A percentile compares a stretch with the other conserved stretches of the same genome.
Evolutionary conservation across 2,113 vertebrate species (phyloP).

Genomic region (Reinhardtius hippoglossoides): DNA sequence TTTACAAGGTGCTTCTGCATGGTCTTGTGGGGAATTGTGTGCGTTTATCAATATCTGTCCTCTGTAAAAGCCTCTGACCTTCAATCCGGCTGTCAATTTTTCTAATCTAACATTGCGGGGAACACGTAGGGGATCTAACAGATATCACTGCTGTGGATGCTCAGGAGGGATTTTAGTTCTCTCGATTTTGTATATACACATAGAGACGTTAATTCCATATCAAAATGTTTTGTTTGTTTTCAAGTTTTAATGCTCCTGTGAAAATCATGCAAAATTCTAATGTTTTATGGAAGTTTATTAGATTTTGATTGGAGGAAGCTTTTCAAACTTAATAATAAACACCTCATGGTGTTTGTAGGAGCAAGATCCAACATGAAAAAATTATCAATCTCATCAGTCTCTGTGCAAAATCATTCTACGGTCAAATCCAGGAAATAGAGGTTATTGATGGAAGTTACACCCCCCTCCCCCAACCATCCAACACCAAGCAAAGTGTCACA

Average conservation of each 20-base stretch:
- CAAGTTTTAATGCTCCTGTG: no score
- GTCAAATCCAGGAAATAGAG: conserved; percentile 14
- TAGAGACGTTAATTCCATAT: background rate
- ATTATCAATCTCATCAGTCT: background rate
- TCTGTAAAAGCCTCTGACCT: conserved; percentile 28
- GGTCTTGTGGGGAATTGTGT: conserved; percentile 9
- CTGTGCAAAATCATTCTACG: conserved; percentile 3
- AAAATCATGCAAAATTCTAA: background rate
- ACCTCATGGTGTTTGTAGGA: background rate
- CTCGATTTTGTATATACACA: background rate
- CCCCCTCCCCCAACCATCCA: background rate
- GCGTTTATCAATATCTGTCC: conserved; percentile 27
- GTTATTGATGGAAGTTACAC: conserved; percentile 34
- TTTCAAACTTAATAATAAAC: background rate
- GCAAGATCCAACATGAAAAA: background rate
- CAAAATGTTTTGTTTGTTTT: background rate
- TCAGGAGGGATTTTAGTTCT: conserved; percentile 5
- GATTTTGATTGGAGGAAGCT: background rate
- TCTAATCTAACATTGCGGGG: conserved; percentile 17
- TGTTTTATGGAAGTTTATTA: background rate
- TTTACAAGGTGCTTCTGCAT: conserved; percentile 26
- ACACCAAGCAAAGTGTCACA: conserved; percentile 5
- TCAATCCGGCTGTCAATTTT: conserved; percentile 25
- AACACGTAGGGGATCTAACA: background rate
- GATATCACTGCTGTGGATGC: conserved; percentile 1